Conservation (phyloP, 2,797 vertebrate genomes). For the Rhodeus uyekii region DNA sequence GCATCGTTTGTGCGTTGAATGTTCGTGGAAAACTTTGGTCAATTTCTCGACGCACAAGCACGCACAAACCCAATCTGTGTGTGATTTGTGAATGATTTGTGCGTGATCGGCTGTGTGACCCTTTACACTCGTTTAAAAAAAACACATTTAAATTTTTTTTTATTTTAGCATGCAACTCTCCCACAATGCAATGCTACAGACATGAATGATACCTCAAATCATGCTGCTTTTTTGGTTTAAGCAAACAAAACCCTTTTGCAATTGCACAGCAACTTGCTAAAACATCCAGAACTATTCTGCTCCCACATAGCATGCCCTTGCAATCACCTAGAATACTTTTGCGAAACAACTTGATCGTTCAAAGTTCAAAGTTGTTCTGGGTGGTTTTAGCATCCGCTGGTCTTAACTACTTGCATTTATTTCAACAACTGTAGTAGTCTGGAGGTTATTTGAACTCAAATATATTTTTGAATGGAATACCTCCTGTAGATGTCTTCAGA, state of each 20-base stretch:
- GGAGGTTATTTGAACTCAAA: not conserved
- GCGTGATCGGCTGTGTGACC: too few species aligned
- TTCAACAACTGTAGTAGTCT: not conserved
- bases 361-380: too few species aligned
- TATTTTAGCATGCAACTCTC: not conserved
- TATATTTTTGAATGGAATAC: slow-evolving; percentile 27
- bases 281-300: too few species aligned
- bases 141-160: not conserved
- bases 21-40: too few species aligned
- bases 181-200: not conserved
- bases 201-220: too few species aligned
- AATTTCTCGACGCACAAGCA: too few species aligned
- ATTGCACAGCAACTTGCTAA: not conserved
- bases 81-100: too few species aligned
- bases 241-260: not conserved
- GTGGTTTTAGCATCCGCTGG: not conserved
- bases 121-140: not conserved
- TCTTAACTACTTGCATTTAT: not conserved
- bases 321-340: not conserved
- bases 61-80: too few species aligned
- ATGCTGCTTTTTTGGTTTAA: not conserved
- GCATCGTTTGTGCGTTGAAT: too few species aligned
- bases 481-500: not conserved
- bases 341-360: too few species aligned
- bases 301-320: too few species aligned